These are phyloP conservation scores for Meriones psammophilus DNA, from an alignment of 2,797 vertebrate genomes.

Conservation along the genomic window DNA sequence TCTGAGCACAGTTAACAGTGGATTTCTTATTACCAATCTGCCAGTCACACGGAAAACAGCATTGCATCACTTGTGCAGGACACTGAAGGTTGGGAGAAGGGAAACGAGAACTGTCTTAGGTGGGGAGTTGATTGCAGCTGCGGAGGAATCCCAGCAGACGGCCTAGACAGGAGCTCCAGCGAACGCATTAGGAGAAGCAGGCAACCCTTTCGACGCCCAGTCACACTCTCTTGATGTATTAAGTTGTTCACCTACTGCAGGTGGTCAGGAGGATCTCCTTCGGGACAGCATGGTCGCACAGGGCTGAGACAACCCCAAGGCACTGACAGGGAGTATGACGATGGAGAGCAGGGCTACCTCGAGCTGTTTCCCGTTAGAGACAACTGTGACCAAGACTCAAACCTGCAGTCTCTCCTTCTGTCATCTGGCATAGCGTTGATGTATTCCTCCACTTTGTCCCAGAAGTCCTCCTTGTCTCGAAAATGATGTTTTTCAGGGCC, in stretches of 20 bases:
- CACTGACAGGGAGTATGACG: constrained; percentile 40
- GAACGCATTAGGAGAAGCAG: constrained; percentile 85
- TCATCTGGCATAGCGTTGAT: constrained; percentile 97
- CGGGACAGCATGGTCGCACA: constrained; percentile 82
- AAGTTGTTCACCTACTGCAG: constrained; percentile 80
- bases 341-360: constrained; percentile 49
- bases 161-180: constrained; percentile 86
- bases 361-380: constrained; percentile 69
- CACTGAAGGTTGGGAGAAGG: constrained; percentile 54
- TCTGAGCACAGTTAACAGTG: constrained; percentile 74
- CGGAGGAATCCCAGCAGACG: neutral
- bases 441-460: constrained; percentile 98
- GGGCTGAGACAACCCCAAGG: constrained; percentile 79
- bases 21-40: constrained; percentile 79
- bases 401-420: constrained; percentile 88
- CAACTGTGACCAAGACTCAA: constrained; percentile 50
- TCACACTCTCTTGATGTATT: constrained; percentile 85
- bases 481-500: neutral
- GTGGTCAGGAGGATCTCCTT: constrained; percentile 85
- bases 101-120: constrained; percentile 78
- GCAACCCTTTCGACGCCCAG: constrained; percentile 84
- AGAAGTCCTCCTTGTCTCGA: constrained; percentile 94
- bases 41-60: constrained; percentile 65
- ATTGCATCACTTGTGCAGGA: constrained; percentile 33
- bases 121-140: constrained; percentile 72